A percentile compares a stretch with the other conserved stretches of the same genome.
Conservation (phyloP, 2,797 vertebrate species). For the Monodelphis domestica region DNA sequence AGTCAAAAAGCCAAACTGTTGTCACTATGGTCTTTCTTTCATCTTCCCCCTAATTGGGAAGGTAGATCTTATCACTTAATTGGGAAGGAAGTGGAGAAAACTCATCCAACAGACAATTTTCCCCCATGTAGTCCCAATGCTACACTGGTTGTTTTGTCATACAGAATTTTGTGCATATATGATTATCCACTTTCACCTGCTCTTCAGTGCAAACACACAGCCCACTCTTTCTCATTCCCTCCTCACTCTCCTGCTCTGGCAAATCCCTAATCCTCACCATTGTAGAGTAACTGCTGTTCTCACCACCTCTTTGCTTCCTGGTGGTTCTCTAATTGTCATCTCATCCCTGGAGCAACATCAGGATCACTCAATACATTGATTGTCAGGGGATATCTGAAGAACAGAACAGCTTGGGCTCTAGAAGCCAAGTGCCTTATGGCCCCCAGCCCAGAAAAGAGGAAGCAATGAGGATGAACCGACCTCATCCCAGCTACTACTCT, state of each 20-base stretch:
- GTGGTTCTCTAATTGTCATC: conserved; percentile 77
- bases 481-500: conserved; percentile 61
- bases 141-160: conserved; percentile 32
- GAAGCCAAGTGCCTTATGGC: conserved; percentile 75
- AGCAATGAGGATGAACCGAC: conserved; percentile 66
- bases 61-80: conserved; percentile 9
- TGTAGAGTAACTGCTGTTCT: conserved; percentile 73
- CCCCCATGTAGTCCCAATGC: conserved; percentile 4
- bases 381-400: conserved; percentile 77
- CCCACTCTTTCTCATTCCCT: conserved; percentile 54
- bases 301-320: conserved; percentile 76
- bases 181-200: conserved; percentile 43
- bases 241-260: conserved; percentile 62
- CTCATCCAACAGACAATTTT: conserved; percentile 15
- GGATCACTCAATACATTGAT: conserved; percentile 77
- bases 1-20: conserved; percentile 16
- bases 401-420: conserved; percentile 72
- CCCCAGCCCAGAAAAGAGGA: conserved; percentile 78
- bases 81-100: background rate
- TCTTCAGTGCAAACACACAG: conserved; percentile 8
- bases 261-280: conserved; percentile 64
- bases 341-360: conserved; percentile 77
- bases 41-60: background rate
- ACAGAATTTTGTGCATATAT: conserved; percentile 51
- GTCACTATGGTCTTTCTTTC: background rate